Base-by-base conservation (phyloP, 2,888 invertebrate species). In the Fragum whitleyi region DNA sequence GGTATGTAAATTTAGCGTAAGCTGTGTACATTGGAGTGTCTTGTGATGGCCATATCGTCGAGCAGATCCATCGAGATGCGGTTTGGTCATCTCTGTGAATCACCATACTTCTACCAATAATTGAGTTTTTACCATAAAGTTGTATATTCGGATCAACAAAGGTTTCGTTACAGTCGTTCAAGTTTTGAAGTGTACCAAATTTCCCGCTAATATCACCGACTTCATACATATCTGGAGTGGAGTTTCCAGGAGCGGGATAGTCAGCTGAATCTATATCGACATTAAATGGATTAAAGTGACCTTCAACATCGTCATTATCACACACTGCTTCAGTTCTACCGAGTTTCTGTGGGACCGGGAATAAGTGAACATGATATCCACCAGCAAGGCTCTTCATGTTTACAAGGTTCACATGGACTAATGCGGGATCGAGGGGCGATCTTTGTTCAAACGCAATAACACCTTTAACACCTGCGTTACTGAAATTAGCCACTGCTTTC, bases 171-270 rank as follows among this genome's bases (percentile, higher is more conserved):
- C 92, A 87, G 0, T 95, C 94, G 0, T 95, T 96, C 51, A 95
- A 94, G 0, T 96, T 96, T 84, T 95, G 96, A 16, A 98, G 94
- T 6, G 95, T 95, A 0, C 98, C 98, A 92, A 97, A 95, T 94
- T 98, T 98, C 23, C 98, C 98, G 71, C 97, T 96, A 11, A 98
- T 94, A 92, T 98, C 98, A 0, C 98, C 98, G 2, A 98, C 95
- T 0, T 97, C 96, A 91, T 98, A 98, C 93, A 97, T 97, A 93
- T 98, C 98, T 93, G 97, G 97, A 0, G 97, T 97, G 47, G 97
- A 97, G 88, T 96, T 95, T 2, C 91, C 94, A 1, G 89, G 70
- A 0, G 78, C 11, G 0, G 91, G 91, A 26, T 93, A 83, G 2
- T 92, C 62, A 23, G 29, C 91, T 62, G 89, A 96, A 11, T 88